A percentile compares a stretch with the other conserved stretches of the same genome.
phyloP scores from a whole-genome alignment of 2,797 vertebrate genomes.

The Lepilemur ruficaudatus region DNA sequence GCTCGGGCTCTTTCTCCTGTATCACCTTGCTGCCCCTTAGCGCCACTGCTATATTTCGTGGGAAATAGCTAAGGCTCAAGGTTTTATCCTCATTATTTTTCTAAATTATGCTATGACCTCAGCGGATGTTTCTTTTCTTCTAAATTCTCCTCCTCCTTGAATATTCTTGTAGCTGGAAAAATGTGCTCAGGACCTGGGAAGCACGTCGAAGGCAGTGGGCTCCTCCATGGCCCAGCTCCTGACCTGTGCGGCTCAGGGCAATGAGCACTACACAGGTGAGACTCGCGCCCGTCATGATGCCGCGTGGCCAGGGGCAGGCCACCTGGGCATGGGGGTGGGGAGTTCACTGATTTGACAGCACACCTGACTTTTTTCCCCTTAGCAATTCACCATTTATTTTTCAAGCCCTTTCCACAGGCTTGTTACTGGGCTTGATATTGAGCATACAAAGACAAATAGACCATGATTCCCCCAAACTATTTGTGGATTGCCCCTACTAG shows the following conservation, averaged over 20 bases:
- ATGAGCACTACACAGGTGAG: conserved; percentile 98
- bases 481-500: not conserved
- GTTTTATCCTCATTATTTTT: not conserved
- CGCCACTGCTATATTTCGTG: rapidly evolving
- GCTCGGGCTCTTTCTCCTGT: not conserved
- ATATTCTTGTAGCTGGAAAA: conserved; percentile 92
- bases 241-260: conserved; percentile 98
- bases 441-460: not conserved
- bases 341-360: not conserved
- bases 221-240: conserved; percentile 98
- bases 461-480: not conserved
- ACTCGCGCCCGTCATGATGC: rapidly evolving
- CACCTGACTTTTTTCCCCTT: not conserved
- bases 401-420: not conserved
- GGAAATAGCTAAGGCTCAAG: not conserved
- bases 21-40: too few species aligned
- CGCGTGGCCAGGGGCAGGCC: not conserved
- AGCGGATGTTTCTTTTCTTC: not conserved
- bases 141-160: conserved; percentile 37
- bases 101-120: not conserved
- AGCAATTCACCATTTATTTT: not conserved
- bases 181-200: conserved; percentile 98
- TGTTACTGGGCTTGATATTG: not conserved
- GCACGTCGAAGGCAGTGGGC: conserved; percentile 97
- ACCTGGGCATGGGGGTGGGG: rapidly evolving